Conservation (phyloP, 2,797 vertebrate species). For the Linurgus olivaceus region DNA sequence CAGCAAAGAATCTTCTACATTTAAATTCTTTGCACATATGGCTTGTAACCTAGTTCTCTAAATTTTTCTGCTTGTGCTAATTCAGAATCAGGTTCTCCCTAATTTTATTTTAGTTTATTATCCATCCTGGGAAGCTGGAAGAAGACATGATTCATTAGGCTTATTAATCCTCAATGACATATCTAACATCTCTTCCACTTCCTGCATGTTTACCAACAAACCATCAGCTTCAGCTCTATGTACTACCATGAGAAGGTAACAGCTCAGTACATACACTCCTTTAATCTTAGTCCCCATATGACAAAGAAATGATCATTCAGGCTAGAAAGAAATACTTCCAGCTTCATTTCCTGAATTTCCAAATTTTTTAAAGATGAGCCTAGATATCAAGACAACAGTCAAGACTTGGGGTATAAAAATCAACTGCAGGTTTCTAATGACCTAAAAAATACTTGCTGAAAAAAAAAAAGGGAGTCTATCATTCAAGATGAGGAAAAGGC, state of each 20-base stretch:
- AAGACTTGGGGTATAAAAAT: not conserved
- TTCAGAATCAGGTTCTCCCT: not conserved
- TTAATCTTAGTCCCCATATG: not conserved
- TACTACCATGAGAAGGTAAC: not conserved
- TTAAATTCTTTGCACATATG: not conserved
- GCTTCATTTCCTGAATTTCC: not conserved
- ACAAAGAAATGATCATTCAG: not conserved
- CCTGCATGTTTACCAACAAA: not conserved
- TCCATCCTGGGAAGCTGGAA: not conserved
- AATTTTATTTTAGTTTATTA: not conserved
- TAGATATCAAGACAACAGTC: not conserved
- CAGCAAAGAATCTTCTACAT: not conserved
- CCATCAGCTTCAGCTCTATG: not conserved
- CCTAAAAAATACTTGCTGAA: not conserved
- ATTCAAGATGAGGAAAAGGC: not conserved
- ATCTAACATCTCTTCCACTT: not conserved
- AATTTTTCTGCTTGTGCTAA: not conserved
- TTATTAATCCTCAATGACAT: not conserved
- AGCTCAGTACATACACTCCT: not conserved
- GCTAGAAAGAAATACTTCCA: not conserved
- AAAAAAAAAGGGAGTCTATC: not conserved
- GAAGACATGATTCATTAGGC: not conserved
- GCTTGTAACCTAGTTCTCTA: not conserved
- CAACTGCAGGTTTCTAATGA: not conserved
- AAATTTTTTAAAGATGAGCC: not conserved